Evolutionary conservation across 2,888 invertebrate genomes (phyloP).

Genomic region (Lepidochrysops patricia): DNA sequence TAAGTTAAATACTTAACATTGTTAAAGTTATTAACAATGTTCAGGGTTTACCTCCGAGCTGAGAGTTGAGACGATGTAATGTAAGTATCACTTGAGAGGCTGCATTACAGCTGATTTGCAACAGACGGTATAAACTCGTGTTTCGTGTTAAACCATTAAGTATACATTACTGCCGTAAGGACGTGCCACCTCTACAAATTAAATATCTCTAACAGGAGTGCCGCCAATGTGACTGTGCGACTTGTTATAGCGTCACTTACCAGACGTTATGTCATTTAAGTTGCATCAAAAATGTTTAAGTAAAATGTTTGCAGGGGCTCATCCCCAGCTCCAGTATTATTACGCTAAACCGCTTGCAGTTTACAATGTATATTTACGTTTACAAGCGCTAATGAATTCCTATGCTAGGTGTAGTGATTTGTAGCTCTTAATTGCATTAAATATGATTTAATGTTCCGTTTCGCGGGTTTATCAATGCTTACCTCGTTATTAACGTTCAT

Average conservation of each 20-base stretch:
- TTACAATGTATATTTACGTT: slow-evolving; percentile 9
- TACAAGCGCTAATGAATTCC: slow-evolving; percentile 22
- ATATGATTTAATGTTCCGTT: slow-evolving; percentile 18
- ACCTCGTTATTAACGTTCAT: not conserved
- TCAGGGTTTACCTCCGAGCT: not conserved
- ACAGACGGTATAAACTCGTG: slow-evolving; percentile 17
- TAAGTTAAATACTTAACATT: not conserved
- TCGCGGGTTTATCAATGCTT: not conserved
- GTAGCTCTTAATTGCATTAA: slow-evolving; percentile 10
- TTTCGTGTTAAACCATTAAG: slow-evolving; percentile 4
- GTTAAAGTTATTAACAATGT: slow-evolving; percentile 6
- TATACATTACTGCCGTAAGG: not conserved
- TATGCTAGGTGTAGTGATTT: slow-evolving; percentile 5
- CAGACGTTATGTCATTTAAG: no score
- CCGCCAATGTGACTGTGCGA: not conserved
- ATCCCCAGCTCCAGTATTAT: not conserved
- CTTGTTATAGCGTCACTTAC: no score
- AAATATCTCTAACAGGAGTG: not conserved
- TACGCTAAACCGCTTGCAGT: not conserved
- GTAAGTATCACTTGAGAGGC: slow-evolving; percentile 38
- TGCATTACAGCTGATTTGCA: slow-evolving; percentile 40
- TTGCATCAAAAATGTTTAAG: not conserved
- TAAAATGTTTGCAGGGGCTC: not conserved
- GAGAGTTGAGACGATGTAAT: slow-evolving; percentile 25
- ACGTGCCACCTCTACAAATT: not conserved